These are phyloP conservation scores for Enteromius trimaculatus DNA, from an alignment of 2,797 vertebrate genomes.

Conservation along the genomic window DNA sequence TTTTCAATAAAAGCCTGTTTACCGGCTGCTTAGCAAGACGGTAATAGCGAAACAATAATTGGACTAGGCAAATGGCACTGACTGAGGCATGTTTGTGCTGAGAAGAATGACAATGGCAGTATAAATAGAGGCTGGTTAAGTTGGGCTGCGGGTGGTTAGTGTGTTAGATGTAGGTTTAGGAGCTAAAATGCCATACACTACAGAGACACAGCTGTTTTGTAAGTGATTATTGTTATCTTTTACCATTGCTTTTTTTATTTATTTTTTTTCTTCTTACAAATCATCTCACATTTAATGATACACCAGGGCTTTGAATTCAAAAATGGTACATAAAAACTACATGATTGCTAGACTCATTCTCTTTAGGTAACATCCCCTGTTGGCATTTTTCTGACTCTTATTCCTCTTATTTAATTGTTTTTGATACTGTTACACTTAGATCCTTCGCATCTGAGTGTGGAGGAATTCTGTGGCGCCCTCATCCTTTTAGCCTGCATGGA, in stretches of 20 bases:
- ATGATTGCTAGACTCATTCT: not conserved
- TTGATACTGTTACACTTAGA: not conserved
- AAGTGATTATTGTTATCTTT: not conserved
- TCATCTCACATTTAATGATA: not conserved
- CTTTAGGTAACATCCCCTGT: not conserved
- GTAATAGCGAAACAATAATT: conserved; percentile 22
- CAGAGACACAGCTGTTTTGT: not conserved
- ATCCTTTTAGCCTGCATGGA: conserved; percentile 41
- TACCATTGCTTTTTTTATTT: not conserved
- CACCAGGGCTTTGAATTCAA: not conserved
- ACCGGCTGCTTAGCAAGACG: not conserved
- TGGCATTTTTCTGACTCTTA: conserved; percentile 9
- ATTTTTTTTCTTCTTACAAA: too few species aligned
- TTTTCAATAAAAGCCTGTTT: conserved; percentile 21
- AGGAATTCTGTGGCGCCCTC: conserved; percentile 2
- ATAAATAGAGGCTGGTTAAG: conserved; percentile 26
- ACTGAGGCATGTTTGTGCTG: conserved; percentile 9
- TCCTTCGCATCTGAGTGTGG: not conserved
- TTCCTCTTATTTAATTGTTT: not conserved
- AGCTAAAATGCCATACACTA: not conserved
- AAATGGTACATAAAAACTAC: not conserved
- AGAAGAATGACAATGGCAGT: conserved; percentile 34
- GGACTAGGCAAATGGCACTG: conserved; percentile 15
- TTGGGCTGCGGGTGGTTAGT: conserved; percentile 15
- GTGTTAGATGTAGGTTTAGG: not conserved